Percentiles rank a stretch among this genome's conserved stretches.
Conservation (phyloP, 2,113 vertebrate genomes). For the Strix aluco region DNA sequence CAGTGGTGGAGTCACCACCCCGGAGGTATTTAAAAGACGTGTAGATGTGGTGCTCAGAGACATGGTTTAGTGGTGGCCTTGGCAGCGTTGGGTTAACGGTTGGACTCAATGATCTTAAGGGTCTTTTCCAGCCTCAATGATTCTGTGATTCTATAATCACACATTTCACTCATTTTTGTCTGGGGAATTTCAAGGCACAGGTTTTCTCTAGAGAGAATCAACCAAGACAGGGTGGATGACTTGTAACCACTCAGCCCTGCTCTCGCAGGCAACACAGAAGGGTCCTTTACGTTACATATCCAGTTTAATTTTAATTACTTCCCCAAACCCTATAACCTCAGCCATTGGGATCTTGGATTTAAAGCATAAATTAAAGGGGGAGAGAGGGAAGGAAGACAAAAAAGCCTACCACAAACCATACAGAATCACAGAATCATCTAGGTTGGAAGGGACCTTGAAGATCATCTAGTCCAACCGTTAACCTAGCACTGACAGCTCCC, state of each 20-base stretch:
- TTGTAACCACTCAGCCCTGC: background rate
- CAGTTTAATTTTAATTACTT: background rate
- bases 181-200: background rate
- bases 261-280: background rate
- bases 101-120: too few species aligned
- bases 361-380: background rate
- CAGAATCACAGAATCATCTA: too few species aligned
- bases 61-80: too few species aligned
- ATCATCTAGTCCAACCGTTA: too few species aligned
- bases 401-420: background rate
- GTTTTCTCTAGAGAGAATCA: background rate
- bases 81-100: too few species aligned
- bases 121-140: too few species aligned
- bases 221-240: background rate
- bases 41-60: too few species aligned
- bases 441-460: too few species aligned
- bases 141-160: background rate
- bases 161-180: background rate
- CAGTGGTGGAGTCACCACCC: too few species aligned
- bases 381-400: background rate
- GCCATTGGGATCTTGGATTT: background rate
- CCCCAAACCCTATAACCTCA: background rate
- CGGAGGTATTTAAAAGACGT: too few species aligned
- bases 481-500: too few species aligned
- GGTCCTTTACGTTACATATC: background rate